Conservation (phyloP, 2,797 vertebrate species). For the Hippocampus kuda region DNA sequence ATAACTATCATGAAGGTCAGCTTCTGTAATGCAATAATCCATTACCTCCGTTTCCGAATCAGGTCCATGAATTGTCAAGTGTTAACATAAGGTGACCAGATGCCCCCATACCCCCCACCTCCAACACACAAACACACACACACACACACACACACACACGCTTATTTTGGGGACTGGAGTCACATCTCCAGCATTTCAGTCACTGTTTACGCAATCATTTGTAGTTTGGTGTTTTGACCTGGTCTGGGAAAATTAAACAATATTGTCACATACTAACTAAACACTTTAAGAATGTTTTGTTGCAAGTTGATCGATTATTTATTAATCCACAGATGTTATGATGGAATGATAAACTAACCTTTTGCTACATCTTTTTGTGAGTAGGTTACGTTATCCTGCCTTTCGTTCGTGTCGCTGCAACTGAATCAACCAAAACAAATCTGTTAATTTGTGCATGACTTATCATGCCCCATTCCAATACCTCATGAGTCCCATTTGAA, state of each 20-base stretch:
- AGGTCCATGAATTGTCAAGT: neutral
- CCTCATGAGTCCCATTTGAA: constrained; percentile 29
- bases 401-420: neutral
- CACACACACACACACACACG: too few relatives aligned
- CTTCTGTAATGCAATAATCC: neutral
- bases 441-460: neutral
- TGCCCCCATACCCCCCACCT: neutral
- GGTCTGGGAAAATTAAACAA: neutral
- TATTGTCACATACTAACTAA: neutral
- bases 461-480: constrained; percentile 4
- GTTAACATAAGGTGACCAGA: neutral
- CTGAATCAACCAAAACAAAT: neutral
- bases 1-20: neutral
- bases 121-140: neutral
- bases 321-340: neutral
- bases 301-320: neutral
- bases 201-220: neutral
- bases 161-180: neutral
- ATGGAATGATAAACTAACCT: neutral
- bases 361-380: neutral
- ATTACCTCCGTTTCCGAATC: neutral
- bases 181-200: neutral
- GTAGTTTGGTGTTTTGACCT: neutral
- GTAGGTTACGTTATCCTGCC: neutral
- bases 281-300: neutral